Base-by-base conservation (phyloP, 2,888 invertebrate genomes). In the Urechis unicinctus region DNA sequence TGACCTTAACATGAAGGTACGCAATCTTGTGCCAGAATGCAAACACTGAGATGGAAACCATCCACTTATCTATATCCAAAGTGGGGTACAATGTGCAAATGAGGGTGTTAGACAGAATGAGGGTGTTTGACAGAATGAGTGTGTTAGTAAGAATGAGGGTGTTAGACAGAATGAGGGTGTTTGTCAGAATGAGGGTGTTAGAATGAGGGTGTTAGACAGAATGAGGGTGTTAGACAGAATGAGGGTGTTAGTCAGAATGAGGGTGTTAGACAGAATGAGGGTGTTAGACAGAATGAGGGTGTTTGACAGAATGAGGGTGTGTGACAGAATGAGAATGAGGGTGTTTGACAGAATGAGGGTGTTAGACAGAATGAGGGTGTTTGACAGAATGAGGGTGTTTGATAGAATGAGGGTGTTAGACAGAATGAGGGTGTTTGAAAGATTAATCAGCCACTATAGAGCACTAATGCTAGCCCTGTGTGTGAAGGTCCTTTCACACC, bases 221-320 rank as follows among this genome's bases (percentile, higher is more conserved):
- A 48, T 48, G 36, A 50, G 29, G 36, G 36, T 50, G 36, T 36
- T 50, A 22, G 36, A 36, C n/a, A 50, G 29, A 22, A 50, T 50
- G 36, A 50, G 29, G 50, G 17, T 50, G 36, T 36, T 50, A 22
- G 36, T 50, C 9, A 13, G 45, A 45, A 17, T 9, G 17, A 13
- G 41, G 17, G 9, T 9, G 1, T 48, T 9, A 1, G 24, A n/a
- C 1, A 26, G 28, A 1, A 26, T 9, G 1, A 26, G 28, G 1
- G 24, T 9, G 1, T 48, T 3, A n/a, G 28, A 26, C 9, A 48
- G 22, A n/a, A 48, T 48, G 46, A 45, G 9, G 46, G 21, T 45
- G 46, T 17, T 45, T 13, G 21, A 17, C 13, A 45, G 9, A 22
- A 45, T 45, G 46, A 45, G 9, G 46, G 21, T 45, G 46, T 17